Evolutionary conservation across 2,888 invertebrate species (phyloP).

Genomic region (Metellina segmentata): DNA sequence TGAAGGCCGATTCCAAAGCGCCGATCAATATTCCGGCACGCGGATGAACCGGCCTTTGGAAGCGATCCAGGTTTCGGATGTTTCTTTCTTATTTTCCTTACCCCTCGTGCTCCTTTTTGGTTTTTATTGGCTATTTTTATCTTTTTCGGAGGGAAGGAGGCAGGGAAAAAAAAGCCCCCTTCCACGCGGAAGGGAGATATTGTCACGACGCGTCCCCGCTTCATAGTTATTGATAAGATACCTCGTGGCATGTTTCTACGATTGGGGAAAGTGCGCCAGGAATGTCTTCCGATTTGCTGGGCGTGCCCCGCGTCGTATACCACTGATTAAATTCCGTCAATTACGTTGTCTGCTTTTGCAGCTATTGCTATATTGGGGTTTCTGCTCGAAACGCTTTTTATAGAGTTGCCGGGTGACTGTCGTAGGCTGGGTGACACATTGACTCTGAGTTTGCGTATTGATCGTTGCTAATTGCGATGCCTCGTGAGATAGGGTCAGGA

Average conservation of each 20-base stretch:
- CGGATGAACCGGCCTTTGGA: conserved; percentile 44
- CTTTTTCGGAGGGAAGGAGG: background rate
- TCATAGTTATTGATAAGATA: background rate
- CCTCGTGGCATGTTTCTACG: background rate
- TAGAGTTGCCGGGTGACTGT: background rate
- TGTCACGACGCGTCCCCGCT: background rate
- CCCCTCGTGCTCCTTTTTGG: conserved; percentile 10
- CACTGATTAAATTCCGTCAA: conserved; percentile 22
- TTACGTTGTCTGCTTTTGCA: background rate
- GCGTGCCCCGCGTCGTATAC: background rate
- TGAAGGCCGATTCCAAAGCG: conserved; percentile 60
- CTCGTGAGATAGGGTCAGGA: no score
- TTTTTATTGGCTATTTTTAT: conserved; percentile 60
- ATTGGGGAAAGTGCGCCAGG: conserved; percentile 15
- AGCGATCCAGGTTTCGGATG: conserved; percentile 43
- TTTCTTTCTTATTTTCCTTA: background rate
- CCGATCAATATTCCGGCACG: conserved; percentile 63
- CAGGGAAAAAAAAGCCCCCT: background rate
- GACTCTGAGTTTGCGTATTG: background rate
- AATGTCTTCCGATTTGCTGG: conserved; percentile 1
- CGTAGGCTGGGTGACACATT: background rate
- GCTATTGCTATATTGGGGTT: background rate
- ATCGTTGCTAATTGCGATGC: background rate
- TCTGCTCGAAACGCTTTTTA: background rate
- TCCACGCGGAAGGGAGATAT: background rate